These are phyloP conservation scores for Lagodon rhomboides DNA, from an alignment of 2,797 vertebrate species.

Conservation along the genomic window DNA sequence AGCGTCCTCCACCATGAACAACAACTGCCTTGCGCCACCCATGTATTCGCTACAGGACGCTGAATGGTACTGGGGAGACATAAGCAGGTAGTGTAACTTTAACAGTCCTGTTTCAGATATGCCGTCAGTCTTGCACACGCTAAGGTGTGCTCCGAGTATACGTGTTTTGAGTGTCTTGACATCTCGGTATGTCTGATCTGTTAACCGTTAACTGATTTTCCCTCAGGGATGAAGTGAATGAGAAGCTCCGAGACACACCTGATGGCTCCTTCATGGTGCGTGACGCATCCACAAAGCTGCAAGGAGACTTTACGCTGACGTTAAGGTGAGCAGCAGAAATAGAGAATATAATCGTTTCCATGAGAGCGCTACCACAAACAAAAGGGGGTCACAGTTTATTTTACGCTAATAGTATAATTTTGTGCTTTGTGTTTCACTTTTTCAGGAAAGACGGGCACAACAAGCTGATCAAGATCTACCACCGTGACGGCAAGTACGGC, in stretches of 20 bases:
- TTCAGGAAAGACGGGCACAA: constrained; percentile 96
- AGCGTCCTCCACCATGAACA: constrained; percentile 86
- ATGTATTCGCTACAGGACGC: constrained; percentile 90
- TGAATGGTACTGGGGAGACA: constrained; percentile 98
- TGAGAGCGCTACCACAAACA: background rate
- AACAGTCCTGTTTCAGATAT: background rate
- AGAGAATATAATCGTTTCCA: accelerated
- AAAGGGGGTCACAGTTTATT: background rate
- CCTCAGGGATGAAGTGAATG: constrained; percentile 95
- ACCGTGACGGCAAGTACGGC: constrained; percentile 93
- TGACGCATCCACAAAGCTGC: constrained; percentile 95
- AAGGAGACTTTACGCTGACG: constrained; percentile 96
- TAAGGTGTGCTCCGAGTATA: background rate
- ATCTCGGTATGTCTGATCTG: background rate
- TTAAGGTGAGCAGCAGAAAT: constrained; percentile 84
- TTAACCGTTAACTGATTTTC: constrained; percentile 36
- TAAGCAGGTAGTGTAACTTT: constrained; percentile 89
- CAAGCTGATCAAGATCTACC: constrained; percentile 97
- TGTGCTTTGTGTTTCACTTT: background rate
- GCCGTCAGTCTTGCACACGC: background rate
- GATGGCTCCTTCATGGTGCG: constrained; percentile 97
- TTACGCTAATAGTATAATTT: background rate
- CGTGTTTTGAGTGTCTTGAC: background rate
- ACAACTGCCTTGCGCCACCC: constrained; percentile 82
- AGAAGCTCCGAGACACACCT: constrained; percentile 93